Percentiles rank a stretch among this genome's conserved stretches.
Conservation (phyloP, 30 jellyfish, hydroid and myxozoan species). For the Chironex yamaguchii region DNA sequence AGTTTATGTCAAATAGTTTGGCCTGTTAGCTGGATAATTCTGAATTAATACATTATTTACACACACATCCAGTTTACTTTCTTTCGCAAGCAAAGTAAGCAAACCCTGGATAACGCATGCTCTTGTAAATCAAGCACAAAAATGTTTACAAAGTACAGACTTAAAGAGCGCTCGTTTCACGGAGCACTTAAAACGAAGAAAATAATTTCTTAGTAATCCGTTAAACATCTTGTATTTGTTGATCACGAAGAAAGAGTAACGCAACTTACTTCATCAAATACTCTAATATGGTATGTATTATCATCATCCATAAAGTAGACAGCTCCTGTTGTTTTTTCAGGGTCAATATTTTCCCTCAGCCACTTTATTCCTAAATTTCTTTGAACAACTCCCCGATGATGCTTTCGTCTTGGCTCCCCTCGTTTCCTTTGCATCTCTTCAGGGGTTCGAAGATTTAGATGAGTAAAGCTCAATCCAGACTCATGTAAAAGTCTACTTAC, state of each 20-base stretch:
- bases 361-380: constrained; percentile 88
- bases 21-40: no score
- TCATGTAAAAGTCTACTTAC: constrained; percentile 84
- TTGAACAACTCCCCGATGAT: constrained; percentile 97
- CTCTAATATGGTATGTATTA: constrained; percentile 85
- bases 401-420: constrained; percentile 89
- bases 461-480: constrained; percentile 95
- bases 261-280: constrained; percentile 88
- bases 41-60: no score
- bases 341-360: constrained; percentile 87
- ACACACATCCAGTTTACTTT: no score
- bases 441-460: constrained; percentile 87
- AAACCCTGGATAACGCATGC: no score
- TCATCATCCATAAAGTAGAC: constrained; percentile 99
- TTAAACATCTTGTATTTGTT: no score
- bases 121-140: no score
- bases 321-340: constrained; percentile 90
- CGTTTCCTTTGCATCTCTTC: constrained; percentile 82
- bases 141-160: no score
- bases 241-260: neutral
- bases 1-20: no score
- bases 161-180: no score
- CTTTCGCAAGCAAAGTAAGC: no score
- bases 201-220: no score
- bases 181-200: no score